phyloP scores from a whole-genome alignment of 2,888 invertebrate genomes.

The Therioaphis trifolii region DNA sequence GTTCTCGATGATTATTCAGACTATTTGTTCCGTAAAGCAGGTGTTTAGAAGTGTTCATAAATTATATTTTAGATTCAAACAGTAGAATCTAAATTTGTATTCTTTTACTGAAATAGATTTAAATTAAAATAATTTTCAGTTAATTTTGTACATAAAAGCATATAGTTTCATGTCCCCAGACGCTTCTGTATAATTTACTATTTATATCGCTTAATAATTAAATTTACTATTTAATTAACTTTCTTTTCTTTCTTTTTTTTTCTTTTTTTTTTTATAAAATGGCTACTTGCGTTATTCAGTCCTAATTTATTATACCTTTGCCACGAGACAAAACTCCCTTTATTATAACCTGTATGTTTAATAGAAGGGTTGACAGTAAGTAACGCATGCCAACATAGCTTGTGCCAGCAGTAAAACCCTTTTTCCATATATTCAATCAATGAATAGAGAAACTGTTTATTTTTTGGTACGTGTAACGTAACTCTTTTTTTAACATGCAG shows the following conservation, averaged over 20 bases:
- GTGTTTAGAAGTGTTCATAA: conserved; percentile 50
- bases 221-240: too few species aligned
- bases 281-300: neutral
- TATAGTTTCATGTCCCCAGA: too few species aligned
- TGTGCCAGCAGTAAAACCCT: conserved; percentile 33
- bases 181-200: too few species aligned
- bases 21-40: conserved; percentile 36
- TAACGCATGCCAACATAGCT: conserved; percentile 49
- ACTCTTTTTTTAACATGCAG: conserved; percentile 34
- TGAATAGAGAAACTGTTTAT: conserved; percentile 58
- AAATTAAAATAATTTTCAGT: neutral
- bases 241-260: too few species aligned
- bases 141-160: neutral
- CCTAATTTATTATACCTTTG: neutral
- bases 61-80: conserved; percentile 2
- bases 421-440: conserved; percentile 44
- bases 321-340: conserved; percentile 55
- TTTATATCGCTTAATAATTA: too few species aligned
- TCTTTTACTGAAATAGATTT: neutral
- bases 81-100: neutral
- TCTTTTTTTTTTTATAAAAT: conserved; percentile 33
- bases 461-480: conserved; percentile 45
- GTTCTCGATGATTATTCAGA: conserved; percentile 36
- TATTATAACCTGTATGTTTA: conserved; percentile 32
- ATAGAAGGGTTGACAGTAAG: conserved; percentile 53